Evolutionary conservation across 2,113 vertebrate species (phyloP), one percentile per base, ranked within the genome.

Genomic region (Illadopsis cleaveri): DNA sequence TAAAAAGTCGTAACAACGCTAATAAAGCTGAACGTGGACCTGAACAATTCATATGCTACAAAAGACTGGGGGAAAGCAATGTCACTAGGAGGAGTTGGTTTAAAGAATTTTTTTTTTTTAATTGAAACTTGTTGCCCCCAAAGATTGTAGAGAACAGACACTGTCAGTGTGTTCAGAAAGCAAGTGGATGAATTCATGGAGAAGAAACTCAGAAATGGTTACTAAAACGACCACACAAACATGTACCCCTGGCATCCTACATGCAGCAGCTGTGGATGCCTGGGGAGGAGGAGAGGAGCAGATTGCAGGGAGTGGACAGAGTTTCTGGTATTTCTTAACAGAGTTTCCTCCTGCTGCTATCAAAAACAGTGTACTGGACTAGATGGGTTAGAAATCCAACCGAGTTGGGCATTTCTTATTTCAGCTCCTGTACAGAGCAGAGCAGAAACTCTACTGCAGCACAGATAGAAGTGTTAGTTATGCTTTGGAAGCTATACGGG

Each of bases 331-430:
- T 57, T 35, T 70, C n/a, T 53, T 1, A 2, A 14, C 18, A 62
- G 38, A 37, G 37, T 69, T n/a, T 73, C 14, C 50, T 70, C 22
- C 37, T 78, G 4, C 10, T 66, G 33, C 71, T 90, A 5, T 77
- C 2, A 1, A 33, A 48, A 83, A 11, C 38, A 21, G 9, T 0
- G 0, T 53, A 14, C 11, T 73, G 47, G 38, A 33, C 23, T 83
- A 33, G 15, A 15, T 48, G 45, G 50, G 12, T 89, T 61, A 25
- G 0, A 0, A 44, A 37, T 45, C n/a, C 3, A 5, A 5, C 15
- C 1, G 1, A 75, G 22, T 3, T 83, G 47, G 58, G 21, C 28
- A 12, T 72, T 89, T 64, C 38, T 64, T 40, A 5, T 31, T 25
- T 45, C 64, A 48, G 30, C 23, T 65, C 12, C 62, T 83, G 27